A percentile compares a stretch with the other conserved stretches of the same genome.
Conservation (phyloP, 1,140 invertebrate genomes). For the Cydia pomonella region DNA sequence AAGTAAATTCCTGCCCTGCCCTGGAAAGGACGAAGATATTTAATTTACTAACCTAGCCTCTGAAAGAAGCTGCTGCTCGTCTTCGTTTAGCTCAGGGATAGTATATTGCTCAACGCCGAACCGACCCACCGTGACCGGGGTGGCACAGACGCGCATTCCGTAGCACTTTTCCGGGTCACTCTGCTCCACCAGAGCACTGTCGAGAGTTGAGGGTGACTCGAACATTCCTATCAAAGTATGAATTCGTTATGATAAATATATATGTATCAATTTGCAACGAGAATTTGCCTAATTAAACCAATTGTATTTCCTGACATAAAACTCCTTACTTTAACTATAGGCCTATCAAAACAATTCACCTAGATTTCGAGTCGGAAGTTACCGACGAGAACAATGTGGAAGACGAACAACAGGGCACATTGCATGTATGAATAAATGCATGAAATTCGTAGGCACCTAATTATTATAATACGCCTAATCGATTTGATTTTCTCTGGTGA, state of each 20-base stretch:
- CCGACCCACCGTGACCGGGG: slow-evolving; percentile 59
- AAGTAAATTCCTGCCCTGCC: too few species aligned
- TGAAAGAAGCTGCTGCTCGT: slow-evolving; percentile 53
- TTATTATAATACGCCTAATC: too few species aligned
- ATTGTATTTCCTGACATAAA: too few species aligned
- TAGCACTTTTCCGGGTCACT: slow-evolving; percentile 60
- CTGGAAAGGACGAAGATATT: too few species aligned
- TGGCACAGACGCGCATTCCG: slow-evolving; percentile 59
- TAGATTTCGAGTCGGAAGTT: too few species aligned
- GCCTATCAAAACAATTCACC: too few species aligned
- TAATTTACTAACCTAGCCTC: slow-evolving; percentile 54
- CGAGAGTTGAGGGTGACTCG: slow-evolving; percentile 57
- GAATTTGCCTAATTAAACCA: not conserved
- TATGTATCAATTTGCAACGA: not conserved
- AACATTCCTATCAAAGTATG: slow-evolving; percentile 51
- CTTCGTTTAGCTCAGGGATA: slow-evolving; percentile 55
- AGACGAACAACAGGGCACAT: too few species aligned
- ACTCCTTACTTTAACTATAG: too few species aligned
- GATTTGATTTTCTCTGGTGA: too few species aligned
- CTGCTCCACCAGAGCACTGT: slow-evolving; percentile 68
- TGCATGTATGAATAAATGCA: too few species aligned
- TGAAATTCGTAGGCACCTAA: too few species aligned
- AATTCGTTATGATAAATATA: not conserved
- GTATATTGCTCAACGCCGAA: slow-evolving; percentile 60
- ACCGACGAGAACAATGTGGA: too few species aligned